Conservation (phyloP, 2,888 invertebrate genomes). For the Tanypteryx hageni region DNA sequence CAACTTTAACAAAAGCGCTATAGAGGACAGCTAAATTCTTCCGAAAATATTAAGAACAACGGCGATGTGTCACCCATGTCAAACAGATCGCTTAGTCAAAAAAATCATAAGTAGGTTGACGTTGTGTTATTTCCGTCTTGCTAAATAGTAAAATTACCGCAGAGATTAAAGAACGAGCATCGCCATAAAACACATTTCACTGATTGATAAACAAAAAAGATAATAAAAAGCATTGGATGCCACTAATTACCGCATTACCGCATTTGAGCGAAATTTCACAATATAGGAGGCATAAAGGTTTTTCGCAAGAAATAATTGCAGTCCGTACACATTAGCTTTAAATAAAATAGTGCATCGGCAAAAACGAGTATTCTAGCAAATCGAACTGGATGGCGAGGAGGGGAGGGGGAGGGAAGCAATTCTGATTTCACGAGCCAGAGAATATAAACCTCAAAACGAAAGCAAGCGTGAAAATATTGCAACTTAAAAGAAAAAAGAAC, state of each 20-base stretch:
- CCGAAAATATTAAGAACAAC: background rate
- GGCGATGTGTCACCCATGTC: background rate
- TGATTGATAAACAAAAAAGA: background rate
- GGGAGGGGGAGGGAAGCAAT: conserved; percentile 15
- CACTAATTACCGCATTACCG: conserved; percentile 35
- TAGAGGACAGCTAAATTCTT: background rate
- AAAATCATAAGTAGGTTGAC: background rate
- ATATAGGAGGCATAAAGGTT: conserved; percentile 31
- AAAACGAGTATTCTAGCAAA: conserved; percentile 47
- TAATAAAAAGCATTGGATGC: background rate
- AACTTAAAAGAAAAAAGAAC: conserved; percentile 38
- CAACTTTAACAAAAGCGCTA: background rate
- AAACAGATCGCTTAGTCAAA: background rate
- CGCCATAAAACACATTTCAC: background rate
- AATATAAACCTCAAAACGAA: conserved; percentile 52
- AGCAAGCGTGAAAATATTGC: conserved; percentile 64
- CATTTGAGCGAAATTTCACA: conserved; percentile 46
- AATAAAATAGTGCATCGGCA: conserved; percentile 37
- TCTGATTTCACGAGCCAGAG: conserved; percentile 56
- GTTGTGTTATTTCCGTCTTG: background rate
- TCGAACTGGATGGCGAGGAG: background rate
- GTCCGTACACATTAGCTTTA: conserved; percentile 25
- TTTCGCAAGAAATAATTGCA: conserved; percentile 58
- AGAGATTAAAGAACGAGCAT: conserved; percentile 34
- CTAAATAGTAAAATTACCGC: conserved; percentile 12